Conservation (phyloP, 30 jellyfish, hydroid and myxozoan genomes). For the Hydractinia symbiolongicarpus region DNA sequence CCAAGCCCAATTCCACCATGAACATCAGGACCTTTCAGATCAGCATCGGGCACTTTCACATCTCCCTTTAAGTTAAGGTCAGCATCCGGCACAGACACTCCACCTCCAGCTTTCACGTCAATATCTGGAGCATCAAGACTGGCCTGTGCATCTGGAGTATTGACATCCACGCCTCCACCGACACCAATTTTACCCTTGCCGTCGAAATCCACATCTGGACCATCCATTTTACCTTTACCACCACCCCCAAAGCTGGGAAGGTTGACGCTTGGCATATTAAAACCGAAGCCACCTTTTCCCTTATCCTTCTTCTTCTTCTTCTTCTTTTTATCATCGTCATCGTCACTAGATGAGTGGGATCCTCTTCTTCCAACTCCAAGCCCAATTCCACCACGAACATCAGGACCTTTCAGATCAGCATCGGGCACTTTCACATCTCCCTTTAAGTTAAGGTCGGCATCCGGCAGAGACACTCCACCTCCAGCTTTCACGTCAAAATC, state of each 20-base stretch:
- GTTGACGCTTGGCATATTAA: constrained; percentile 3
- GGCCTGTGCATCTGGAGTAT: constrained; percentile 11
- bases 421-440: background rate
- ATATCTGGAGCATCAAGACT: constrained; percentile 23
- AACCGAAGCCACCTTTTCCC: constrained; percentile 25
- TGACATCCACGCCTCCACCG: constrained; percentile 21
- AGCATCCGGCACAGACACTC: constrained; percentile 10
- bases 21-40: constrained; percentile 23
- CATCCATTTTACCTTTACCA: constrained; percentile 18
- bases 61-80: constrained; percentile 3
- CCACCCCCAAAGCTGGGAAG: constrained; percentile 26
- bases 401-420: constrained; percentile 20
- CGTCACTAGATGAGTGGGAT: background rate
- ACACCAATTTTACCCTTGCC: background rate
- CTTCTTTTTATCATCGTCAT: constrained; percentile 17
- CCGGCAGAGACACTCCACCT: constrained; percentile 12
- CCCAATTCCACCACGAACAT: constrained; percentile 30
- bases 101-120: constrained; percentile 11
- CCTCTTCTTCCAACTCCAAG: background rate
- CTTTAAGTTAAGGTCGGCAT: constrained; percentile 8
- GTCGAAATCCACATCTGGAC: constrained; percentile 22
- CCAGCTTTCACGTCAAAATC: constrained; percentile 24
- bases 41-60: constrained; percentile 13
- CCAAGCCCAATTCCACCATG: constrained; percentile 26
- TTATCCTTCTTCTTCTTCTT: constrained; percentile 13